These are phyloP conservation scores for Eolophus roseicapilla DNA, from an alignment of 2,113 vertebrate species.

Conservation along the genomic window DNA sequence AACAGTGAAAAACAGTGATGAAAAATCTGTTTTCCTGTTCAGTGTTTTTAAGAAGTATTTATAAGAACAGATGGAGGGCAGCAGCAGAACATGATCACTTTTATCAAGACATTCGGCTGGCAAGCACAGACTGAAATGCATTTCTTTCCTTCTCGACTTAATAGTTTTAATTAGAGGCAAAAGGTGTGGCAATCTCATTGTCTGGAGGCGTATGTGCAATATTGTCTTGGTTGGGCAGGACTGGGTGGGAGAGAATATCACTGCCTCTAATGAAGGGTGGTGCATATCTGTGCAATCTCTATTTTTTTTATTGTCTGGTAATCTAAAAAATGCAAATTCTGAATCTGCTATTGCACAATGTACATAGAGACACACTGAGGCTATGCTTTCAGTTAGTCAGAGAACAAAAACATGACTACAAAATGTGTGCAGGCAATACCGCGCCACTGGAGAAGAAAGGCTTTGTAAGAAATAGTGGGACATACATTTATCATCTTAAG, in stretches of 20 bases:
- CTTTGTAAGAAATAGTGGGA: not conserved
- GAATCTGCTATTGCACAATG: constrained; percentile 3
- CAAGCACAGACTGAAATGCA: constrained; percentile 39
- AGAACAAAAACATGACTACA: not conserved
- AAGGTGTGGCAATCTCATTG: constrained; percentile 20
- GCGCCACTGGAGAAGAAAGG: not conserved
- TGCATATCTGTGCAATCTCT: constrained; percentile 20
- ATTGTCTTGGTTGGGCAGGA: constrained; percentile 59
- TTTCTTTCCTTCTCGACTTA: constrained; percentile 37
- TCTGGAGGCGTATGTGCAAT: constrained; percentile 50
- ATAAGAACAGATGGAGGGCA: constrained; percentile 56
- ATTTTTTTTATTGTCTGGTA: not conserved
- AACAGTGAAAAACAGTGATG: constrained; percentile 17
- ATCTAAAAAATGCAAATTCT: constrained; percentile 21
- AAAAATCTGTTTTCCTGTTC: constrained; percentile 36
- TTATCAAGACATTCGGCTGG: constrained; percentile 57
- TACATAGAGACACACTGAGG: not conserved
- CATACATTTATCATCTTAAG: not conserved
- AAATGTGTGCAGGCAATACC: not conserved
- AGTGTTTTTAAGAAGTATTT: constrained; percentile 38
- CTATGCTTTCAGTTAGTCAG: not conserved
- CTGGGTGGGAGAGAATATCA: constrained; percentile 39
- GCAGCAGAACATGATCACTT: constrained; percentile 51
- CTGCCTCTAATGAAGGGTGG: constrained; percentile 44
- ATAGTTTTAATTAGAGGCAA: constrained; percentile 60